phyloP scores from a whole-genome alignment of 1,140 invertebrate species.

The Aphelenchoides fujianensis region DNA sequence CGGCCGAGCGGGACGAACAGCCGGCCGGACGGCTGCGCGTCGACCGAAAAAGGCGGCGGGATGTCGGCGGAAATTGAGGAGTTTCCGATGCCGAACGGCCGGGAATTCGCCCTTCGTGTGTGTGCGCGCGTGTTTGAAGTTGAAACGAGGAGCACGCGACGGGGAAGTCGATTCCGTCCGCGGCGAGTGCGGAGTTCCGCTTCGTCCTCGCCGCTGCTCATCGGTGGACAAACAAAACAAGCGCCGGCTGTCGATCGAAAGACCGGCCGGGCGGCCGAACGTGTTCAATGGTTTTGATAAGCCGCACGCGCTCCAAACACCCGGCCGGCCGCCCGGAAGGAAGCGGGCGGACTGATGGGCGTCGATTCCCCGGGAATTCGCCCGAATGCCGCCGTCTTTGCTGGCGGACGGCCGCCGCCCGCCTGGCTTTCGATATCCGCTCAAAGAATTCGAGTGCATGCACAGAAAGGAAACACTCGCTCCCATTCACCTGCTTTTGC shows the following conservation, averaged over 20 bases:
- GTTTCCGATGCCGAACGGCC: background rate
- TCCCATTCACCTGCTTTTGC: constrained; percentile 46
- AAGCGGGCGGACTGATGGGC: background rate
- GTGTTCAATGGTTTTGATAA: no score
- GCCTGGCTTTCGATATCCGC: background rate
- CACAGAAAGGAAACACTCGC: background rate
- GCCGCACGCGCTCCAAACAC: no score
- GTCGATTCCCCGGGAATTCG: background rate
- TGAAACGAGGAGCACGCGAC: background rate
- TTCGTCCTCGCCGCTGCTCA: background rate
- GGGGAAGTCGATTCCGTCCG: no score
- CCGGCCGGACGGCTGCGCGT: background rate
- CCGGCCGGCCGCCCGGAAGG: background rate
- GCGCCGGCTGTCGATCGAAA: background rate
- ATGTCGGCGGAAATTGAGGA: background rate
- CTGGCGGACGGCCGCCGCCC: no score
- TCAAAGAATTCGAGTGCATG: background rate
- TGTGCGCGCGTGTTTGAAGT: background rate
- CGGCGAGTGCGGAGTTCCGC: no score
- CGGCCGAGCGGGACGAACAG: background rate
- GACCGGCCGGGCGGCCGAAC: background rate
- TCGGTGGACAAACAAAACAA: background rate
- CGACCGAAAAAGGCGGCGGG: background rate
- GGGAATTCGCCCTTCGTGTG: background rate
- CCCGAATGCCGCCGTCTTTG: background rate